Evolutionary conservation across 2,113 vertebrate genomes (phyloP).

Genomic region (Zosterops japonicus): DNA sequence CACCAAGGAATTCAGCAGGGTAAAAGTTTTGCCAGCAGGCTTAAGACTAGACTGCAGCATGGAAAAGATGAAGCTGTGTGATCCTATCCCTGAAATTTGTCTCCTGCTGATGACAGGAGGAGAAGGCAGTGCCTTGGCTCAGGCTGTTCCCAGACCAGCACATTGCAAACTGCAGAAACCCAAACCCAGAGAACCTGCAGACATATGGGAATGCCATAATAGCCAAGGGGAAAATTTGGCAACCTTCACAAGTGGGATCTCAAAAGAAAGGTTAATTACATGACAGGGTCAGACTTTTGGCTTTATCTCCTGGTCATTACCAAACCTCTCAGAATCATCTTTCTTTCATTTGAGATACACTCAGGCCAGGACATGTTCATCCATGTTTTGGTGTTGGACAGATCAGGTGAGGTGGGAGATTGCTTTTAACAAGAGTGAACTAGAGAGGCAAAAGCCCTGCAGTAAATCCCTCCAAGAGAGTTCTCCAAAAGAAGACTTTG

Average conservation of each 20-base stretch:
- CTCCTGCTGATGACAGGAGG: background rate
- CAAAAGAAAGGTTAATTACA: background rate
- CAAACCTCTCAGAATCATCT: background rate
- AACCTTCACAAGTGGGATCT: background rate
- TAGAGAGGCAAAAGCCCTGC: background rate
- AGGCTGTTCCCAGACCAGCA: background rate
- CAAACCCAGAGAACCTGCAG: background rate
- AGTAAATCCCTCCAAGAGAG: background rate
- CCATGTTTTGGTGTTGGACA: background rate
- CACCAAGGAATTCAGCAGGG: background rate
- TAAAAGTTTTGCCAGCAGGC: background rate
- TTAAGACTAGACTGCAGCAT: background rate
- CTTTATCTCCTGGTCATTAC: background rate
- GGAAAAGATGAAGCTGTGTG: background rate
- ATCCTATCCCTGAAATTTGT: background rate
- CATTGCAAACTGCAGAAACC: background rate
- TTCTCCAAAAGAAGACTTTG: background rate
- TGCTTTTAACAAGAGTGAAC: background rate
- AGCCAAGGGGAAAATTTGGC: background rate
- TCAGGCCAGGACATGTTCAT: background rate
- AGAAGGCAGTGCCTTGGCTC: background rate
- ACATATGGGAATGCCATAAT: accelerated
- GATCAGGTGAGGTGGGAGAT: background rate
- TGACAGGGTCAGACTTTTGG: background rate
- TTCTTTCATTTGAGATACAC: background rate